Percentiles rank a stretch among this genome's conserved stretches.
These are phyloP conservation scores for Alviniconcha marisindica DNA, from an alignment of 1,140 invertebrate species.

Conservation along the genomic window DNA sequence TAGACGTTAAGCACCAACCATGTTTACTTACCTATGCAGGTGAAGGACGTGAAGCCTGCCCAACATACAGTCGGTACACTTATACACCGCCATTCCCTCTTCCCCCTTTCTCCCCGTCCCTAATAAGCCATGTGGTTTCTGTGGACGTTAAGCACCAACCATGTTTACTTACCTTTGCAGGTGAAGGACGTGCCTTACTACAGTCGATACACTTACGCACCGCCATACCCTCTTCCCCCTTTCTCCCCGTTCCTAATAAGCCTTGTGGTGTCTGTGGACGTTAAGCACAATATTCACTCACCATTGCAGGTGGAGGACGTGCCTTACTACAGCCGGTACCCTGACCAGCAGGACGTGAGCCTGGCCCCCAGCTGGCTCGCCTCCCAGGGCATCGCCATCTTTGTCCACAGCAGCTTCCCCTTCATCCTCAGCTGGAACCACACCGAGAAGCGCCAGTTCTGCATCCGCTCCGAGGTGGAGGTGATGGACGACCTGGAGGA, in stretches of 20 bases:
- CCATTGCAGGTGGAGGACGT: conserved; percentile 32
- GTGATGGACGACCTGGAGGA: neutral
- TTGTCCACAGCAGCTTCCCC: conserved; percentile 47
- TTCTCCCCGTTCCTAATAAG: no score
- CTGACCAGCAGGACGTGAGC: conserved; percentile 41
- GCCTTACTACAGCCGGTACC: conserved; percentile 48
- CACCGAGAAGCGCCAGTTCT: conserved; percentile 52
- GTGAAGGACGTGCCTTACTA: conserved; percentile 41
- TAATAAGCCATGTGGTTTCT: no score
- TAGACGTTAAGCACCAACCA: no score
- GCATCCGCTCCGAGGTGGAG: conserved; percentile 42
- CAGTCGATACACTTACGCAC: conserved; percentile 41
- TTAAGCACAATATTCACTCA: neutral
- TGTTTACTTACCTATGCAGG: no score
- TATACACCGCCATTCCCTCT: no score
- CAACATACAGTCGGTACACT: no score
- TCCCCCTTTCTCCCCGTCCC: no score
- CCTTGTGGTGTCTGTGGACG: conserved; percentile 5
- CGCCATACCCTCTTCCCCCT: no score
- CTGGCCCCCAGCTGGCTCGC: conserved; percentile 51
- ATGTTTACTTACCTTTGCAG: neutral
- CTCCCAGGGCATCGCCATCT: conserved; percentile 46
- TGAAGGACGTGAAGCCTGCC: no score
- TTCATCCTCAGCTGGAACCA: conserved; percentile 49
- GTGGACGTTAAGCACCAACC: no score